Base-by-base conservation (phyloP, 2,113 vertebrate genomes). In the Heterotis niloticus region DNA sequence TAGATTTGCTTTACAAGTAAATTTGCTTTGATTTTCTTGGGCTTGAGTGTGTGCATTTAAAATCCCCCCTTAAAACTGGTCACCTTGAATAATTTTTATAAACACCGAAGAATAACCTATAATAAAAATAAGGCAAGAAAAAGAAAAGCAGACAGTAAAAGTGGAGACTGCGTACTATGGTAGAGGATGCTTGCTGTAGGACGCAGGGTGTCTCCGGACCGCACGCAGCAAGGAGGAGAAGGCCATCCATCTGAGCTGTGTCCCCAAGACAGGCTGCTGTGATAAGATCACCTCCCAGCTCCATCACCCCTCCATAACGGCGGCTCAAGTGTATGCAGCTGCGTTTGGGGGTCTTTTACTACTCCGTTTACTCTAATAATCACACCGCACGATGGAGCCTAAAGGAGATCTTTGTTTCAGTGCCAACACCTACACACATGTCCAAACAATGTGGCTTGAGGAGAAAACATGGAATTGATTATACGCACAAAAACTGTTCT, bases 351-450 rank as follows among this genome's bases (percentile, higher is more conserved):
- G 60, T 86, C 78, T 87, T 87, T 84, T 87, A 87, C 72, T 80
- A 75, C 85, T 85, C 82, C 86, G 90, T 90, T 91, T 92, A 92
- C 90, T 90, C 90, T 90, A 83, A 89, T 90, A 88, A 91, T 90
- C 79, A 77, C 83, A 24, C 69, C 26, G 78, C 65, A 87, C 86
- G 89, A 90, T 87, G 83, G 83, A 11, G 85, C 81, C 85, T 86
- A 87, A 88, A 84, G 86, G 87, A 85, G 76, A 84, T 90, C 87
- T 92, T 91, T 92, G 91, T 92, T 88, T 91, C 84, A 80, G 80
- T 89, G 89, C 91, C 90, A 89, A 89, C 84, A 86, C 84, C 88
- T 86, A 87, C 88, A 88, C 87, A 84, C 88, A 90, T 80, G 87
- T 91, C 83, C 85, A 77, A 88, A 88, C 88, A 86, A 85, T 89